Evolutionary conservation across 2,113 vertebrate genomes (phyloP).

Genomic region (Callospermophilus lateralis): DNA sequence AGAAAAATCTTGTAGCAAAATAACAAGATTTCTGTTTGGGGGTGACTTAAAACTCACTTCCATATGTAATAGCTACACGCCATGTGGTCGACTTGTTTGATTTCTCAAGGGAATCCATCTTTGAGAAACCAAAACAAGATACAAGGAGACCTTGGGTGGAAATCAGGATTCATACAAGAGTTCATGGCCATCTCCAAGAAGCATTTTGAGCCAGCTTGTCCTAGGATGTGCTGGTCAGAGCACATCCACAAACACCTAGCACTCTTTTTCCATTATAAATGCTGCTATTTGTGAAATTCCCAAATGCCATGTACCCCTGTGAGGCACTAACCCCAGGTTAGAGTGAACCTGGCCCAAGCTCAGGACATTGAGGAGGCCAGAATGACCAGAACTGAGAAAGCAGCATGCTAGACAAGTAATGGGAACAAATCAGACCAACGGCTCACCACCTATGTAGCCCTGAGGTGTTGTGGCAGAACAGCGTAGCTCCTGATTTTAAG

Average conservation of each 20-base stretch:
- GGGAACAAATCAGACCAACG: neutral
- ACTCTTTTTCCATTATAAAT: neutral
- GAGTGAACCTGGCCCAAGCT: rapidly evolving
- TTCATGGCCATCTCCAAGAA: neutral
- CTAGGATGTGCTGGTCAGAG: rapidly evolving
- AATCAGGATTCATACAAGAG: neutral
- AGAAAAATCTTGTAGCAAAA: neutral
- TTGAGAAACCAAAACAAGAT: neutral
- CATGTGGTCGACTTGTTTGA: neutral
- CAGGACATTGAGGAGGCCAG: neutral
- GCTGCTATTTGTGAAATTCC: rapidly evolving
- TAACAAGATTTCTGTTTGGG: neutral
- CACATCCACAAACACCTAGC: neutral
- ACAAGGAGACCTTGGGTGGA: neutral
- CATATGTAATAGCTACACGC: neutral
- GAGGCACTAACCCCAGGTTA: neutral
- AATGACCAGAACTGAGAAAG: neutral
- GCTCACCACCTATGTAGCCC: rapidly evolving
- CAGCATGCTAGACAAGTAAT: rapidly evolving
- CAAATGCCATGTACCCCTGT: neutral
- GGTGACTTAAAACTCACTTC: neutral
- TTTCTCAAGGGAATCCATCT: neutral
- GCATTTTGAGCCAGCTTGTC: neutral
- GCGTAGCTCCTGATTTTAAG: neutral
- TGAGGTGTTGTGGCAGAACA: neutral